Base-by-base conservation (phyloP, 2,888 invertebrate genomes). In the Callimorpha dominula region DNA sequence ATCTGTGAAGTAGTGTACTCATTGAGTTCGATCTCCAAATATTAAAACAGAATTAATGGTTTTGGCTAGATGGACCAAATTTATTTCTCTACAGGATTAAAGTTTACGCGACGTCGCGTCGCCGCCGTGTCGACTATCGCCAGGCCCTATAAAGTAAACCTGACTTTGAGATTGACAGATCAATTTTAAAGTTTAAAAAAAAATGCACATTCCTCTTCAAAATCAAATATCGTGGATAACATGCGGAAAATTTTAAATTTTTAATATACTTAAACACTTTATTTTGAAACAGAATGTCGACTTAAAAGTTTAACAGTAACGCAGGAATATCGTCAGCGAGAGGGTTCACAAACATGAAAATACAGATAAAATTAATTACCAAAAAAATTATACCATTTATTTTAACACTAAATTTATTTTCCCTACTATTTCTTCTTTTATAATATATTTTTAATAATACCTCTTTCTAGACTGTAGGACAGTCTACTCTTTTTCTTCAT, bases 1-100 rank as follows among this genome's bases (percentile, higher is more conserved):
- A 72, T 72, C 63, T 73, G 65, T 65, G 57, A 76, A 78, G 65
- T 54, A 46, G 49, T 57, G 17, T 40, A 40, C 11, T 20, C 66
- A 14, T 57, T 60, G 57, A 12, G 66, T 49, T 57, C 20, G 50
- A 40, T 57, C 9, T 40, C 46, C 12, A 65, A 71, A 66, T 49
- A 50, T 60, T 42, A 40, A 54, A 46, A 40, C 7, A 31, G 57
- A 54, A 31, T 20, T 46, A 17, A 42, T 42, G 2, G 54, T 20
- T 46, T n/a, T 31, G 5, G 17, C 4, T 12, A 12, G 57, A 31
- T 60, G 31, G 0, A 14, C 14, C 46, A 65, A 40, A 65, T 5
- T 46, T 46, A 49, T 57, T 46, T 70, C 11, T 20, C 43, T 52
- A 46, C 31, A 54, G 12, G 54, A 54, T 49, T 54, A 31, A 31